Conservation (phyloP, 2,888 invertebrate species). For the Dicyrtomina minuta region DNA sequence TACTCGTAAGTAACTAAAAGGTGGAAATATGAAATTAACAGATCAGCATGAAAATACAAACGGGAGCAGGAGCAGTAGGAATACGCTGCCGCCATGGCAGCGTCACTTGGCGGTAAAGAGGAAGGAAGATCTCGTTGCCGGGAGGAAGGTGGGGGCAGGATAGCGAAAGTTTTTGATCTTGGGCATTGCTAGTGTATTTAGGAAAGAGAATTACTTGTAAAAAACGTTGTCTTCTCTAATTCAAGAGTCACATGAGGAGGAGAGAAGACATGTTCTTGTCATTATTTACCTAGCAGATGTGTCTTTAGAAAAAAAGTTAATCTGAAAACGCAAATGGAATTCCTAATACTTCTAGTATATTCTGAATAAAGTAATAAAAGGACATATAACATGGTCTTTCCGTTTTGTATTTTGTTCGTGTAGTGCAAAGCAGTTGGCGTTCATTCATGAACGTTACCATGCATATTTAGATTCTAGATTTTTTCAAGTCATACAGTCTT, state of each 20-base stretch:
- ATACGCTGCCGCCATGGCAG: slow-evolving; percentile 7
- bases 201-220: slow-evolving; percentile 56
- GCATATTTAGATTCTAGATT: slow-evolving; percentile 55
- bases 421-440: slow-evolving; percentile 45
- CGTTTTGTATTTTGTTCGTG: not conserved
- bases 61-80: no score
- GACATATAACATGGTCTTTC: no score
- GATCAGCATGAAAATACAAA: not conserved
- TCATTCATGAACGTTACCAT: slow-evolving; percentile 50
- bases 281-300: slow-evolving; percentile 57
- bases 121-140: slow-evolving; percentile 10
- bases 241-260: slow-evolving; percentile 54
- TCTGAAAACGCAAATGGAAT: not conserved
- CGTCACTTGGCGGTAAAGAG: not conserved
- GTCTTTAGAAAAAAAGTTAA: slow-evolving; percentile 53
- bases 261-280: slow-evolving; percentile 55
- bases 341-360: no score
- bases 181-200: slow-evolving; percentile 57
- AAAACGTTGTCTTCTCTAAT: slow-evolving; percentile 57
- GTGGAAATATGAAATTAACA: no score
- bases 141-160: not conserved
- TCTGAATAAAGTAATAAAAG: no score
- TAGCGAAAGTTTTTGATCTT: slow-evolving; percentile 56
- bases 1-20: no score
- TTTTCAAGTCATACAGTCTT: slow-evolving; percentile 55